Evolutionary conservation across 2,113 vertebrate genomes (phyloP).

Genomic region (Tragelaphus scriptus): DNA sequence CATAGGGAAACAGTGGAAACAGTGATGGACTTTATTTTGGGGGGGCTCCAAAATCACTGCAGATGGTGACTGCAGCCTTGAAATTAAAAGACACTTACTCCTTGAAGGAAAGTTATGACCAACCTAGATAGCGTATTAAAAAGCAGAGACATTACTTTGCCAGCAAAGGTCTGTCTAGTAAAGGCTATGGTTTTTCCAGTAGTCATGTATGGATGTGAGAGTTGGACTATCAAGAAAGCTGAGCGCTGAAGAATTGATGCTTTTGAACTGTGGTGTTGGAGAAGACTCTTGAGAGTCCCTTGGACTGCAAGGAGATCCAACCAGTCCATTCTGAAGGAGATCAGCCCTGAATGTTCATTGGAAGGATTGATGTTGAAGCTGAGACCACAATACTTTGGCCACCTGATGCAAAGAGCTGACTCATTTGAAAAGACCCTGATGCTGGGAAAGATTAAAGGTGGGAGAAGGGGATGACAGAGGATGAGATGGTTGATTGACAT

Average conservation of each 20-base stretch:
- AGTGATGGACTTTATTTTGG: not conserved
- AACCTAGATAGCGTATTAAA: not conserved
- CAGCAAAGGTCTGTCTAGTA: not conserved
- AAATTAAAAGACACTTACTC: not conserved
- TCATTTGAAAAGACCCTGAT: not conserved
- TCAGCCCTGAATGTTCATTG: not conserved
- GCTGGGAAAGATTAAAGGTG: not conserved
- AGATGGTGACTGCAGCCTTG: not conserved
- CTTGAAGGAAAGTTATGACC: not conserved
- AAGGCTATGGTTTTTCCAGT: not conserved
- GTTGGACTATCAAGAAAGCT: not conserved
- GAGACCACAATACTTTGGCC: not conserved
- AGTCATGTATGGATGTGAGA: not conserved
- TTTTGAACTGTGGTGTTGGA: not conserved
- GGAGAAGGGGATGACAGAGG: not conserved
- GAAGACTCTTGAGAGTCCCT: not conserved
- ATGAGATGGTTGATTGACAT: not conserved
- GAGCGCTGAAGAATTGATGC: not conserved
- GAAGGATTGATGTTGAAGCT: not conserved
- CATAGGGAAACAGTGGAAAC: not conserved
- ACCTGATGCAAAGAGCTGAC: fast-evolving
- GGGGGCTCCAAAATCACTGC: not conserved
- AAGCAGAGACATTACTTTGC: not conserved
- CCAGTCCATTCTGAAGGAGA: not conserved
- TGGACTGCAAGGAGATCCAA: not conserved